These are phyloP conservation scores for Delia radicum DNA, from an alignment of 1,140 invertebrate species.

Conservation along the genomic window DNA sequence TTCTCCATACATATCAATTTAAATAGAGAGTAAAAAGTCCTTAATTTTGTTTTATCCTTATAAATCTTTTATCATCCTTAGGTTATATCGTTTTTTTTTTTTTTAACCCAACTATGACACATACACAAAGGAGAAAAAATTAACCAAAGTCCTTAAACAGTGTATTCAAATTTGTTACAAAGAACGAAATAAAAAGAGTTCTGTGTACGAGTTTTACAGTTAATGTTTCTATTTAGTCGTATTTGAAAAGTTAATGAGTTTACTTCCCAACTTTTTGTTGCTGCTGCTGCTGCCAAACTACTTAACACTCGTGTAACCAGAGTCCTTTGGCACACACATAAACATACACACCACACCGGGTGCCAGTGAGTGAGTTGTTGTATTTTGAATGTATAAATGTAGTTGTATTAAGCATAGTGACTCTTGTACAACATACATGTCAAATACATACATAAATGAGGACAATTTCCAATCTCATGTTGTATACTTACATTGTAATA, in stretches of 20 bases:
- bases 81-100: too few relatives aligned
- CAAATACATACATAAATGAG: constrained; percentile 2
- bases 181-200: background rate
- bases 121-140: too few relatives aligned
- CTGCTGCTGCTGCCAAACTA: background rate
- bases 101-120: too few relatives aligned
- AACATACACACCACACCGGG: too few relatives aligned
- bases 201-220: background rate
- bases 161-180: too few relatives aligned
- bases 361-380: background rate
- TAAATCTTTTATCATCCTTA: too few relatives aligned
- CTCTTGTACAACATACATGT: background rate
- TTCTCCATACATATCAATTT: too few relatives aligned
- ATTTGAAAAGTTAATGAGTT: constrained; percentile 10
- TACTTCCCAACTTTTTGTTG: background rate
- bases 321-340: background rate
- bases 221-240: background rate
- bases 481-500: constrained; percentile 6
- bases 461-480: constrained; percentile 10
- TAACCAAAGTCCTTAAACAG: too few relatives aligned
- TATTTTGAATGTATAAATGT: too few relatives aligned
- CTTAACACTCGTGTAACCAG: background rate
- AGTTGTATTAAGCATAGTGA: too few relatives aligned
- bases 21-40: too few relatives aligned
- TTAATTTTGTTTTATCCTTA: too few relatives aligned